Evolutionary conservation across 2,888 invertebrate genomes (phyloP).

Genomic region (Ophion costatus): DNA sequence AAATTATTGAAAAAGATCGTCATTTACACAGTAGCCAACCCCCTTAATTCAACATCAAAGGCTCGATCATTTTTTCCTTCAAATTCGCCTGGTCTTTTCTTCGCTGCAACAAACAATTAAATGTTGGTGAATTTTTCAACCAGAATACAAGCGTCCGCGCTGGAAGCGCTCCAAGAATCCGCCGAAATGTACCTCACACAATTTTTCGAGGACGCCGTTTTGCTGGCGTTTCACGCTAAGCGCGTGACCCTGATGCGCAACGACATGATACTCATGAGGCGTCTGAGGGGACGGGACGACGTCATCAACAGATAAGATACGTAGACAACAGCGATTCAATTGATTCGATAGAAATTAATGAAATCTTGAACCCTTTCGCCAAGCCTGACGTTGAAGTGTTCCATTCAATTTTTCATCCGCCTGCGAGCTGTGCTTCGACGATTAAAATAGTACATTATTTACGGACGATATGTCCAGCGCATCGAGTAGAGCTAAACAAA

Average conservation of each 20-base stretch:
- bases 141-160: conserved; percentile 81
- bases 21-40: no score
- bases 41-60: neutral
- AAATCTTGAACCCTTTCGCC: no score
- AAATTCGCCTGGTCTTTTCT: neutral
- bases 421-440: neutral
- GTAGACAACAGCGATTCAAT: neutral
- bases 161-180: conserved; percentile 84
- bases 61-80: no score
- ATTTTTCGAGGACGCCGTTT: conserved; percentile 84
- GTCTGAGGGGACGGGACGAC: conserved; percentile 82
- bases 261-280: conserved; percentile 84
- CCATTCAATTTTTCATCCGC: neutral
- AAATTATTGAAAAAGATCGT: no score
- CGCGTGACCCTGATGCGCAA: conserved; percentile 83
- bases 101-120: neutral
- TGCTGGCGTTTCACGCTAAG: conserved; percentile 83
- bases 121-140: neutral
- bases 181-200: conserved; percentile 84
- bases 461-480: neutral
- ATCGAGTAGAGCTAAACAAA: neutral
- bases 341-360: neutral
- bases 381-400: no score
- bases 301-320: conserved; percentile 75
- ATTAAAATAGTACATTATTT: neutral